Conservation (phyloP, 2,888 invertebrate genomes). For the Agapetus fuscipes region DNA sequence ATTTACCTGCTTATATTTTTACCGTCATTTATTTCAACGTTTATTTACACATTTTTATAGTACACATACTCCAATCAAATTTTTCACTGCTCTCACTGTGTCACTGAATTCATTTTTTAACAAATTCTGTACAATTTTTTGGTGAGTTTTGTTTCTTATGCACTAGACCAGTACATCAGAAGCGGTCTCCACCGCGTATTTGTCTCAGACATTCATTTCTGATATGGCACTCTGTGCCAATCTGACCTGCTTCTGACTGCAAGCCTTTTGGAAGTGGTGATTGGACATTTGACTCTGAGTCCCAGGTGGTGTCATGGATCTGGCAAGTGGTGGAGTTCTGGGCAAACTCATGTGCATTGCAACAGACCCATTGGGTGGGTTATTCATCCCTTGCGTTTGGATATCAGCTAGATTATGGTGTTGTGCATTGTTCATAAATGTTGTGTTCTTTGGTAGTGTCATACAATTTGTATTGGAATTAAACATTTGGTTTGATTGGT, state of each 20-base stretch:
- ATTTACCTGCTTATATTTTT: too few relatives aligned
- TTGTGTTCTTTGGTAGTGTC: conserved; percentile 53
- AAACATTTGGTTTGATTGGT: conserved; percentile 19
- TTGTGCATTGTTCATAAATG: conserved; percentile 35
- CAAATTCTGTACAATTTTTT: too few relatives aligned
- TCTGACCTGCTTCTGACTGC: conserved; percentile 48
- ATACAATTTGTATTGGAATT: conserved; percentile 42
- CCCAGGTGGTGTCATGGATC: conserved; percentile 33
- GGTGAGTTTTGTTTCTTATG: background rate
- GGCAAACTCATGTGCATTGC: conserved; percentile 26
- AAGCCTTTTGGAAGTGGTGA: conserved; percentile 29
- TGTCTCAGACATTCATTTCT: conserved; percentile 82
- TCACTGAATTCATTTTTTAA: too few relatives aligned
- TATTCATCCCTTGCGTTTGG: conserved; percentile 25
- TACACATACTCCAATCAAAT: too few relatives aligned
- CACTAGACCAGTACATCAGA: conserved; percentile 17
- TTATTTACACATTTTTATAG: too few relatives aligned
- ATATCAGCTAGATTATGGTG: conserved; percentile 39
- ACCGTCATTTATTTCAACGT: too few relatives aligned
- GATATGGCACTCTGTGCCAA: conserved; percentile 77
- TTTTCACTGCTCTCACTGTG: too few relatives aligned
- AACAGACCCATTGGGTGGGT: conserved; percentile 35
- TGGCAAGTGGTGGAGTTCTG: conserved; percentile 28
- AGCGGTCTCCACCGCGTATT: conserved; percentile 21
- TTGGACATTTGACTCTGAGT: conserved; percentile 25